Base-by-base conservation (phyloP, 2,113 vertebrate species). In the Trichechus manatus region DNA sequence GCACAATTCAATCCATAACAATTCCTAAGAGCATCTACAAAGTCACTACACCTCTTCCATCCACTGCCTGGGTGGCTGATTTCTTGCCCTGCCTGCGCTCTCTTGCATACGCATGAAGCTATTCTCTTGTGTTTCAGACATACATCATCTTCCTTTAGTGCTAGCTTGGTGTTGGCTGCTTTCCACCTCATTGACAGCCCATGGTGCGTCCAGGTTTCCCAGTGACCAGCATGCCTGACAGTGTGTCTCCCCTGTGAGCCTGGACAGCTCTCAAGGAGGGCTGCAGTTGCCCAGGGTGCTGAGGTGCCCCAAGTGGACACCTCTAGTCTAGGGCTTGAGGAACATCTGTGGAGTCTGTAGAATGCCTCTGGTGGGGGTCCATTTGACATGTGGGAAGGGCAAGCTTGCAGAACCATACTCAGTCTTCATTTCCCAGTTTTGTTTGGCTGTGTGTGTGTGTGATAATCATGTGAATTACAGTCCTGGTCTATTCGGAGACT, bases 401-500 rank as follows among this genome's bases (percentile, higher is more conserved):
- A 36, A 75, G 3, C 39, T 85, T 6, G 5, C 17, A 66, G 59
- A 78, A 47, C 9, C 3, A 44, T 39, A 10, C 31, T 27, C 22
- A 33, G 9, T 47, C 29, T 47, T 80, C 61, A 10, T 27, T 39
- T 13, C 47, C 31, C 33, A 42, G 50, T 93, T 87, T 72, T 68
- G n/a, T 87, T 72, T 95, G 84, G 53, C 36, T 79, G 25, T 82
- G 19, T 63, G n/a, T 44, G 75, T 79, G 42, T 90, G 89, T 63
- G 89, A 96, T 93, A 53, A 27, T 36, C 33, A 27, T 6, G 25
- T 66, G 91, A 68, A 22, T 86, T 82, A 81, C 23, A 42, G 47
- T 89, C 3, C 84, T 77, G 44, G 36, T n/a, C 61, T 93, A n/a
- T 80, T 79, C 93, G 83, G 87, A 83, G 84, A 86, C n/a, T 72